Base-by-base conservation (phyloP, 1,140 invertebrate species). In the Piezodorus guildinii region DNA sequence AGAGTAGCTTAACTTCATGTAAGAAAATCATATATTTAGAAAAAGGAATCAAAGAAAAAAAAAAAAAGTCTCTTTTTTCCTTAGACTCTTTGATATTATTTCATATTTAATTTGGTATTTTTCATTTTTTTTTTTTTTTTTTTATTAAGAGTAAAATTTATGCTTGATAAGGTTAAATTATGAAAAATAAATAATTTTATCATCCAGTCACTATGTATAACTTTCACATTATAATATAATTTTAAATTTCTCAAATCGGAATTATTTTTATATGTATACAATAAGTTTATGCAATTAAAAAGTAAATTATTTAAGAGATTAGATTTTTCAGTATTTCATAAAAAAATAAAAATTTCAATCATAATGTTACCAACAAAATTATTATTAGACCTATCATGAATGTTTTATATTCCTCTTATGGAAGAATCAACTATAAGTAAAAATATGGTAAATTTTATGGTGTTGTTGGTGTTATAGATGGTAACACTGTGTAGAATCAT, bases 381-480 rank as follows among this genome's bases (percentile, higher is more conserved):
- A 39, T 39, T 39, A 56, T 52, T 52, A 52, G 51, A 21, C n/a
- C 51, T 52, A 52, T 25, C 27, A 23, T 56, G 14, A 56, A 56
- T 56, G 19, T 19, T 19, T 56, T 56, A 23, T 23, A 16, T 56
- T 8, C 19, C 15, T 19, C 23, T 23, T 10, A 49, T 49, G 46
- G 4, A 54, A 10, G 21, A 54, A 56, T 21, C 52, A 56, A 56
- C 23, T 56, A 4, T 19, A 25, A 56, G 25, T 19, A 10, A 25
- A 21, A 25, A 23, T 56, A 8, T 1, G 5, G 5, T 39, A 39
- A 39, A 23, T 21, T 25, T 23, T 4, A 23, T 56, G 52, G 19
- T 25, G 23, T 56, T 56, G 23, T 56, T 56, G 23, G 9, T 56
- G 52, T 56, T 56, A 56, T 56, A 56, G 52, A 56, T 56, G 52